Evolutionary conservation across 2,797 vertebrate genomes (phyloP), one percentile per base, ranked within the genome.

Genomic region (Leucoraja ocellata): DNA sequence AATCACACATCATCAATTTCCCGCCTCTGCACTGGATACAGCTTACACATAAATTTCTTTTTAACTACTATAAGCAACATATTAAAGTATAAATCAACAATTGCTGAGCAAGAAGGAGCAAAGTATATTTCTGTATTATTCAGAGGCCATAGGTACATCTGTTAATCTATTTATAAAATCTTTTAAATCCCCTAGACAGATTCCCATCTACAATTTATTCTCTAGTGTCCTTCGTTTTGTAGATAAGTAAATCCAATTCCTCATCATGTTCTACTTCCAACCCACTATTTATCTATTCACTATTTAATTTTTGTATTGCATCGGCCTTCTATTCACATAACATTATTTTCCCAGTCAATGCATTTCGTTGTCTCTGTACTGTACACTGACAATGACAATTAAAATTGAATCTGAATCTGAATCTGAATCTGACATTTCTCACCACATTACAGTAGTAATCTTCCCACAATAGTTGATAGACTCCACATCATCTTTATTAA

Each of bases 1-100:
- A 63, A n/a, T 86, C 83, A 65, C 58, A 86, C 61, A 58, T 84
- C 54, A 84, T 86, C n/a, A 65, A 86, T 86, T 86, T 61, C 11
- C 11, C 1, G n/a, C 83, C 83, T 86, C 11, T 28, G 14, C 54
- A 32, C 4, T n/a, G 83, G 13, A 1, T 86, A 61, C 58, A 86
- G 28, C 32, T 54, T 86, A 14, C 11, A 86, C 13, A 32, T 61
- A 32, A 18, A 32, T 86, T 65, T 86, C 11, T 32, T 61, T 54
- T 63, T 65, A 63, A 58, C 8, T 46, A 83, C 9, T 54, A 58
- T 14, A 65, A 63, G n/a, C 63, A 86, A n/a, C 5, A 63, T 86
- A 86, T 65, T 65, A 63, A 65, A 63, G 28, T 16, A 18, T 65
- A 86, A 86, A 86, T 63, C 83, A 32, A 32, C 83, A 65, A 86